Percentiles rank a stretch among this genome's conserved stretches.
phyloP scores from a whole-genome alignment of 2,797 vertebrate genomes.

The Epinephelus awoara region DNA sequence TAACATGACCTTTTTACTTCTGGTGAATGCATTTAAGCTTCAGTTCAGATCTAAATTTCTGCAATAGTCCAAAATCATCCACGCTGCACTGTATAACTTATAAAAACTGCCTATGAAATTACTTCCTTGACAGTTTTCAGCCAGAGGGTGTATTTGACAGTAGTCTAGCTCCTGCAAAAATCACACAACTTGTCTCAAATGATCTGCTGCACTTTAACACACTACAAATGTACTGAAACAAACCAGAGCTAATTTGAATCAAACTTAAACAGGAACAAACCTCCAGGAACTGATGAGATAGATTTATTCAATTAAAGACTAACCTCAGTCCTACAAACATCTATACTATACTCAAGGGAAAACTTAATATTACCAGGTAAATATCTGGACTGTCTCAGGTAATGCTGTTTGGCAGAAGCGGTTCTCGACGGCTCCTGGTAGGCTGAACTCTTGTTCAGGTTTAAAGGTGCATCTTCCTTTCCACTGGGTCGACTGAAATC shows the following conservation, averaged over 20 bases:
- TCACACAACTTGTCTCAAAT: background rate
- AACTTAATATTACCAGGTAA: conserved; percentile 89
- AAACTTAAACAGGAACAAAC: background rate
- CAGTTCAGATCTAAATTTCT: too few relatives aligned
- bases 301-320: background rate
- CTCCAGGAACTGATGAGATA: background rate
- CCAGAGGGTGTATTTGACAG: too few relatives aligned
- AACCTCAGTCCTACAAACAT: background rate
- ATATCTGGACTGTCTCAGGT: conserved; percentile 94
- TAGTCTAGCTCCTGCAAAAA: background rate
- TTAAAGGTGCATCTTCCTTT: conserved; percentile 85
- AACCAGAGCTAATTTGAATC: background rate
- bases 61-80: too few relatives aligned
- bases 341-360: background rate
- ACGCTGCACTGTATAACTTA: too few relatives aligned
- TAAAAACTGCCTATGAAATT: too few relatives aligned
- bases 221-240: background rate
- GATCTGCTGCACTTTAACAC: background rate
- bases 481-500: conserved; percentile 89
- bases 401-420: conserved; percentile 93
- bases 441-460: conserved; percentile 83
- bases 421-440: conserved; percentile 87
- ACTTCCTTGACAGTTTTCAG: too few relatives aligned
- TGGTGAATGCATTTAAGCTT: too few relatives aligned
- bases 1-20: too few relatives aligned